Conservation (phyloP, 2,888 invertebrate species). For the Drosophila putrida region DNA sequence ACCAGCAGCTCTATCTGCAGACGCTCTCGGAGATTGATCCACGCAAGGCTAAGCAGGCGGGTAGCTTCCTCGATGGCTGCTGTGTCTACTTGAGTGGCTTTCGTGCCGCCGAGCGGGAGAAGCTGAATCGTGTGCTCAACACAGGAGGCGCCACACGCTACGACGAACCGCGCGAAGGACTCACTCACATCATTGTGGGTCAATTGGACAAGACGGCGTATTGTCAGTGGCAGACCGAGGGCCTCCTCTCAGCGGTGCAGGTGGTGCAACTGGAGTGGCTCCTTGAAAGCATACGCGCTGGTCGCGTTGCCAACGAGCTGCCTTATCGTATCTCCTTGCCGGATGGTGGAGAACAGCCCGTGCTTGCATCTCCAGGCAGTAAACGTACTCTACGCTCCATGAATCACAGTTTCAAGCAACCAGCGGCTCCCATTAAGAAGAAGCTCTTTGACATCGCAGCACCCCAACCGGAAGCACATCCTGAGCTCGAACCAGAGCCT, state of each 20-base stretch:
- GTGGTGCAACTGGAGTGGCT: constrained; percentile 92
- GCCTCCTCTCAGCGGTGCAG: constrained; percentile 68
- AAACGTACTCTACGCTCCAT: constrained; percentile 86
- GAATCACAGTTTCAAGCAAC: constrained; percentile 85
- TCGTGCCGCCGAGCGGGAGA: constrained; percentile 88
- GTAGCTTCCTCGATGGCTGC: constrained; percentile 95
- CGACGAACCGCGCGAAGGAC: constrained; percentile 90
- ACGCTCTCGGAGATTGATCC: constrained; percentile 87
- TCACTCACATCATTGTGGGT: constrained; percentile 93
- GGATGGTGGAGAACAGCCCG: constrained; percentile 62
- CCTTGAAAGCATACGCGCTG: constrained; percentile 89
- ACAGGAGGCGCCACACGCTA: constrained; percentile 94
- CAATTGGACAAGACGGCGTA: constrained; percentile 87
- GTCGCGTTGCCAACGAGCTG: constrained; percentile 86
- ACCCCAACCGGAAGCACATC: constrained; percentile 1
- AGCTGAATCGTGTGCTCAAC: constrained; percentile 89
- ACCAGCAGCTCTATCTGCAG: constrained; percentile 45
- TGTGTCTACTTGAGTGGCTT: constrained; percentile 91
- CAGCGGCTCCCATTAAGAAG: constrained; percentile 77
- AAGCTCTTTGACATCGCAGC: constrained; percentile 68
- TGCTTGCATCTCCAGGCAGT: constrained; percentile 87
- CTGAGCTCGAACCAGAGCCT: constrained; percentile 28
- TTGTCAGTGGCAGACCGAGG: constrained; percentile 81
- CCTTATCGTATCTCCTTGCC: constrained; percentile 81
- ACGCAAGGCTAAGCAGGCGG: constrained; percentile 89